A percentile compares a stretch with the other conserved stretches of the same genome.
Evolutionary conservation across 2,797 vertebrate species (phyloP).

Genomic region (Podarcis siculus): DNA sequence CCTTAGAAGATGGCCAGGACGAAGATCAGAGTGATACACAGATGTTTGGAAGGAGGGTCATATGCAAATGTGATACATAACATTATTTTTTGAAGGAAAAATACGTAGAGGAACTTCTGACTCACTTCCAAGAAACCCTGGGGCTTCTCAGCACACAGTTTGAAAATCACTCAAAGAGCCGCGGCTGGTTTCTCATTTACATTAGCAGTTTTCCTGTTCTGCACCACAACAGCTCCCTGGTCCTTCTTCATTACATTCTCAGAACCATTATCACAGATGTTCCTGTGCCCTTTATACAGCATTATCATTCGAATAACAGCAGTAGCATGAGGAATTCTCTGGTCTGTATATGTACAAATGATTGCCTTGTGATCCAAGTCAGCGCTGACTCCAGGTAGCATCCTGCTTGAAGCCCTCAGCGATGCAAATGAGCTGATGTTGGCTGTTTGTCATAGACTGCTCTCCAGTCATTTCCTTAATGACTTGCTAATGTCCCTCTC

Average conservation of each 20-base stretch:
- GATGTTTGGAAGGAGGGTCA: background rate
- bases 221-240: background rate
- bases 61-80: background rate
- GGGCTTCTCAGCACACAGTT: no score
- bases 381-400: slow-evolving; percentile 68
- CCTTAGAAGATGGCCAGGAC: background rate
- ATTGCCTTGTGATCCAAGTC: slow-evolving; percentile 25
- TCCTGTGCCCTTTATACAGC: slow-evolving; percentile 14
- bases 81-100: background rate
- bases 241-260: background rate
- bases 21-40: background rate
- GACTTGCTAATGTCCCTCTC: slow-evolving; percentile 77
- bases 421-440: slow-evolving; percentile 71
- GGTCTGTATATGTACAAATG: slow-evolving; percentile 43
- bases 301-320: background rate
- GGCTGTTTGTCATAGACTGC: slow-evolving; percentile 67
- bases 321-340: slow-evolving; percentile 6
- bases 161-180: background rate
- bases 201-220: background rate
- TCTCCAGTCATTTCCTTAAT: slow-evolving; percentile 75
- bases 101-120: background rate
- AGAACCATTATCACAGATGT: background rate
- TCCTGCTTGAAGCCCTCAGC: slow-evolving; percentile 66
- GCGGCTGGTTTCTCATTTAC: background rate
- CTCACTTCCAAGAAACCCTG: background rate